Evolutionary conservation across 2,113 vertebrate species (phyloP).

Genomic region (Suricata suricatta): DNA sequence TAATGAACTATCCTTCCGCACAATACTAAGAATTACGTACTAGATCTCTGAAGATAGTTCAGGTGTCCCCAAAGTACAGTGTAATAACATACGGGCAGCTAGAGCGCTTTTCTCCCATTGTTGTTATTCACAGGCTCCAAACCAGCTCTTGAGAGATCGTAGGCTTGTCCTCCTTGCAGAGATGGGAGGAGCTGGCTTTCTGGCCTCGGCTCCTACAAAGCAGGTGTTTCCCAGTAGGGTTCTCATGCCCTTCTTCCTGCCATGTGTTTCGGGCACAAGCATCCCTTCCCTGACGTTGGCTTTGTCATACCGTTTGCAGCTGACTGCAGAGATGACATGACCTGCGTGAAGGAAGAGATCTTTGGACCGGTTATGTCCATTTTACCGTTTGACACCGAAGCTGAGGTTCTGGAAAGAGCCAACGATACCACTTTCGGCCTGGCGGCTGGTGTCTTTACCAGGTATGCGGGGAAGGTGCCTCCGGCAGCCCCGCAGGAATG

Average conservation of each 20-base stretch:
- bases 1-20: not conserved
- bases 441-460: conserved; percentile 97
- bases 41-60: not conserved
- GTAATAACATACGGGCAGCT: not conserved
- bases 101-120: not conserved
- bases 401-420: conserved; percentile 93
- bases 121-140: not conserved
- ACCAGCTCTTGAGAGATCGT: not conserved
- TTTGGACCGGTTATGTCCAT: conserved; percentile 99
- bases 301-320: conserved; percentile 81
- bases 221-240: not conserved
- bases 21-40: not conserved
- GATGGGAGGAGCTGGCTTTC: fast-evolving
- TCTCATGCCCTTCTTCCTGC: not conserved
- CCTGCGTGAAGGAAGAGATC: conserved; percentile 96
- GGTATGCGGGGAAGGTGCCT: conserved; percentile 80
- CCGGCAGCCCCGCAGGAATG: not conserved
- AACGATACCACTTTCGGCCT: conserved; percentile 93
- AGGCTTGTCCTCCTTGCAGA: not conserved
- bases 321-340: conserved; percentile 95
- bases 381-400: conserved; percentile 94
- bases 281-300: not conserved
- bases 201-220: not conserved
- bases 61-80: not conserved
- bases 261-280: not conserved